phyloP scores from a whole-genome alignment of 2,797 vertebrate species.

The Rhinichthys osculus region DNA sequence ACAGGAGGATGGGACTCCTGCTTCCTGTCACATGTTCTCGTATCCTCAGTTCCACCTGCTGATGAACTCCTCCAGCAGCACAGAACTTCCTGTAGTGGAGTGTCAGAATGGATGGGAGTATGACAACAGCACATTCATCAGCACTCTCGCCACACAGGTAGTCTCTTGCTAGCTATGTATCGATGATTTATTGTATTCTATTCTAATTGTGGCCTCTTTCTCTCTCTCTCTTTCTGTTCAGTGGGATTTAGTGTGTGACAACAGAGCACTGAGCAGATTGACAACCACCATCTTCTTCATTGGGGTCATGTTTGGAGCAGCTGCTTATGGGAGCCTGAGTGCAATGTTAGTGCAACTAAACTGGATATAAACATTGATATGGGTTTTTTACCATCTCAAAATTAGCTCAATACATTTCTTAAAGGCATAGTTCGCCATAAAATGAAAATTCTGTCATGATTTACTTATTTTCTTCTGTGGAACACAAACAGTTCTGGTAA shows the following conservation, averaged over 20 bases:
- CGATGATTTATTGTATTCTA: background rate
- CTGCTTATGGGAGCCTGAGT: slow-evolving; percentile 77
- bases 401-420: background rate
- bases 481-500: background rate
- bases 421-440: background rate
- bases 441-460: background rate
- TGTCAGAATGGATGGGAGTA: slow-evolving; percentile 90
- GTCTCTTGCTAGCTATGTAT: background rate
- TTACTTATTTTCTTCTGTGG: background rate
- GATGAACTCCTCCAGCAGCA: slow-evolving; percentile 67
- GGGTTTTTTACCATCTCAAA: background rate
- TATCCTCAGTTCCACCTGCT: slow-evolving; percentile 76
- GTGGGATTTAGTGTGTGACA: slow-evolving; percentile 82
- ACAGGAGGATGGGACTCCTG: slow-evolving; percentile 77
- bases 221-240: slow-evolving; percentile 48
- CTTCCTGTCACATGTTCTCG: slow-evolving; percentile 85
- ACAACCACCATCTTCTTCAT: slow-evolving; percentile 78
- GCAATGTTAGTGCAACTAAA: slow-evolving; percentile 48
- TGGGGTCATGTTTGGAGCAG: slow-evolving; percentile 80
- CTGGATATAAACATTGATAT: background rate
- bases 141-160: slow-evolving; percentile 90
- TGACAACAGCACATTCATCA: slow-evolving; percentile 83
- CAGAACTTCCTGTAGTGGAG: slow-evolving; percentile 42
- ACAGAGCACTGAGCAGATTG: slow-evolving; percentile 75
- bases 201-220: background rate